Base-by-base conservation (phyloP, 1,140 invertebrate genomes). In the Stenopsyche tienmushanensis region DNA sequence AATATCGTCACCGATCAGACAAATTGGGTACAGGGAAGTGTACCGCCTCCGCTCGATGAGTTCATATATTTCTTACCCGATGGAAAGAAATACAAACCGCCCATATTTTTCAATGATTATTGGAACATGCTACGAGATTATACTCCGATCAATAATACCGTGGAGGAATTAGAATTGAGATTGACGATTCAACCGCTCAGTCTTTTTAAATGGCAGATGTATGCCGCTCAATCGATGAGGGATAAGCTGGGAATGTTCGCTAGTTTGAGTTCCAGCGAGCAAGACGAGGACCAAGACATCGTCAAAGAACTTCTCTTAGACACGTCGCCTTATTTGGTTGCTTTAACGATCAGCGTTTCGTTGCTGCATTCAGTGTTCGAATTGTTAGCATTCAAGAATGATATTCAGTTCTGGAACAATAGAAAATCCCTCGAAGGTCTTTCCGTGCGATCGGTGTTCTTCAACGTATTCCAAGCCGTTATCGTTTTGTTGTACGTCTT, bases 341-440 rank as follows among this genome's bases (percentile, higher is more conserved):
- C 83, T 26, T 75, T 98, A 39, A 99, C 98, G 10, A 87, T 99
- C 59, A 82, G 88, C 62, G 90, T 99, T 0, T 99, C 97, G 2
- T 85, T 99, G 26, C 81, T 99, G 1, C 98, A 99, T 80, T 98
- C 93, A 70, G 86, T 99, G 47, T 99, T 99, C 83, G 98, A 99
- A 78, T 88, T 99, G 72, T 82, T 99, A 25, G 97, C 98, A 54
- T 99, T 99, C 78, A 99, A 99, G 83, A 99, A 99, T 84, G 96
- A 99, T 80, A 99, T 99, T 74, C 97, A 99, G 81, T 99, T 99
- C 76, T 99, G 98, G 98, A 96, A 96, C 67, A 97, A 97, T 73
- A 84, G 97, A 34, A 94, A 98, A 76, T 96, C 94, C 3, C 80
- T 99, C 24, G 97, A 99, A 83, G 97, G 97, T 44, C 81, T 99